These are phyloP conservation scores for Cryptocephalus primarius DNA, from an alignment of 2,888 invertebrate genomes.

Conservation along the genomic window DNA sequence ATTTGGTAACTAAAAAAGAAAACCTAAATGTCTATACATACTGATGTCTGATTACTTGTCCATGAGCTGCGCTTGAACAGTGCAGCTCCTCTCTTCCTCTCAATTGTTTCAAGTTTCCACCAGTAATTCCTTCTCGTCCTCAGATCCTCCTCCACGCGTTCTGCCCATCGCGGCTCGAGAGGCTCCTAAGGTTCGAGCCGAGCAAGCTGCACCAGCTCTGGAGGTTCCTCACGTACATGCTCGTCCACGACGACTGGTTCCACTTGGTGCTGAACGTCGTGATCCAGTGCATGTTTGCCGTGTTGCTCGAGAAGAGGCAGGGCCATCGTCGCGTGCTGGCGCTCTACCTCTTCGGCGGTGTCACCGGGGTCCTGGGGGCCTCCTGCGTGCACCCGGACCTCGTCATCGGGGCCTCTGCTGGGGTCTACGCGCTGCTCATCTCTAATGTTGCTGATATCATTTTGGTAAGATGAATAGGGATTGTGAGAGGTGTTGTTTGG, in stretches of 20 bases:
- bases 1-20: no score
- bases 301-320: constrained; percentile 58
- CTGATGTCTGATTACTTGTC: no score
- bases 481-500: no score
- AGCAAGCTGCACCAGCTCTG: constrained; percentile 58
- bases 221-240: constrained; percentile 71
- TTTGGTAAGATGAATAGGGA: constrained; percentile 38
- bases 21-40: no score
- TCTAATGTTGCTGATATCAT: constrained; percentile 79
- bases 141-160: constrained; percentile 21
- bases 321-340: constrained; percentile 57
- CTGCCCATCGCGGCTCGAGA: constrained; percentile 14
- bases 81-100: no score
- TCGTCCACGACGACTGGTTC: constrained; percentile 63
- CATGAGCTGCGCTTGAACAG: no score
- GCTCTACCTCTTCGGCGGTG: constrained; percentile 66
- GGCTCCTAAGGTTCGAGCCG: constrained; percentile 47
- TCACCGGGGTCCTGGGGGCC: constrained; percentile 65
- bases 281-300: constrained; percentile 50
- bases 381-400: constrained; percentile 65
- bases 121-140: constrained; percentile 2
- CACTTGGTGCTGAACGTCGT: constrained; percentile 69
- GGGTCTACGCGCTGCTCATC: constrained; percentile 78
- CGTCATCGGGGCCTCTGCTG: constrained; percentile 82
- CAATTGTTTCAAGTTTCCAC: not conserved